A percentile compares a stretch with the other conserved stretches of the same genome.
These are phyloP conservation scores for Anthoptus insignis DNA, from an alignment of 2,888 invertebrate species.

Conservation along the genomic window DNA sequence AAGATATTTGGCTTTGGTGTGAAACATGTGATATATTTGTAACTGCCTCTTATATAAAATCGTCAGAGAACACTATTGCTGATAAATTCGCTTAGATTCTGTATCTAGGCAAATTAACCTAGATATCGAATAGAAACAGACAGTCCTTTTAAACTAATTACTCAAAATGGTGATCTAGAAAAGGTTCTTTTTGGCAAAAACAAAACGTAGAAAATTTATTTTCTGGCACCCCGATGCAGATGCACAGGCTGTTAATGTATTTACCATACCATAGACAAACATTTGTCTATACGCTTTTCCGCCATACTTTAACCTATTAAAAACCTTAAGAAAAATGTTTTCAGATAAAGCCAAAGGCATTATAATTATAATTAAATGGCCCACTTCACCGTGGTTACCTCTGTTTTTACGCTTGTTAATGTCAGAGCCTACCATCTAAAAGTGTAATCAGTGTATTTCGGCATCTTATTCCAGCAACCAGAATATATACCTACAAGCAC, in stretches of 20 bases:
- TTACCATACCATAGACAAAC: too few species aligned
- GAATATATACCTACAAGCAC: slow-evolving; percentile 13
- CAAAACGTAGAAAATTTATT: too few species aligned
- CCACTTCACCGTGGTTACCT: neutral
- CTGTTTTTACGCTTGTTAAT: neutral
- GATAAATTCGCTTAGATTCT: too few species aligned
- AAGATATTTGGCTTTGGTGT: slow-evolving; percentile 40
- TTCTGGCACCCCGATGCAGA: too few species aligned
- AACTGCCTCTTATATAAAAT: slow-evolving; percentile 38
- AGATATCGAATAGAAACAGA: slow-evolving; percentile 32
- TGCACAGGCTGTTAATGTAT: too few species aligned
- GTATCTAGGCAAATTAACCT: slow-evolving; percentile 33
- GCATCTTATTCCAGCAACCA: slow-evolving; percentile 26
- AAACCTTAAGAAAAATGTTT: too few species aligned
- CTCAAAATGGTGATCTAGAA: too few species aligned
- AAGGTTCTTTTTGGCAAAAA: too few species aligned
- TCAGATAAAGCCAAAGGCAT: neutral
- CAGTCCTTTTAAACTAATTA: slow-evolving; percentile 7
- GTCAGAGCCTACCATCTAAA: slow-evolving; percentile 13
- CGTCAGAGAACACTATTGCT: slow-evolving; percentile 26
- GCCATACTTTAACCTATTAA: too few species aligned
- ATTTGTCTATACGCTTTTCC: too few species aligned
- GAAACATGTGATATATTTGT: slow-evolving; percentile 19
- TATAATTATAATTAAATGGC: neutral
- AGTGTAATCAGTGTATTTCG: slow-evolving; percentile 17